Evolutionary conservation across 2,113 vertebrate genomes (phyloP).

Genomic region (Bungarus multicinctus): DNA sequence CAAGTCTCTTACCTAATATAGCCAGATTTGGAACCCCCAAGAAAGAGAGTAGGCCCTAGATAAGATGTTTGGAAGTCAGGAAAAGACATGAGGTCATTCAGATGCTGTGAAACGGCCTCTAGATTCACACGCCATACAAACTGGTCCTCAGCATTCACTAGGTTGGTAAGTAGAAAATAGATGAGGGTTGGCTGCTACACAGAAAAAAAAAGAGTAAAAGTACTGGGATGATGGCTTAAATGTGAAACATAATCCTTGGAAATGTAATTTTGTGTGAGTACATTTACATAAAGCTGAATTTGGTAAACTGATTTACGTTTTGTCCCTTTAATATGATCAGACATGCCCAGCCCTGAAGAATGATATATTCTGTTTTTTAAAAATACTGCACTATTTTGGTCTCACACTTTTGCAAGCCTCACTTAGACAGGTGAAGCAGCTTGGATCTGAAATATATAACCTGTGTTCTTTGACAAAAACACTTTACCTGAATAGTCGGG

Average conservation of each 20-base stretch:
- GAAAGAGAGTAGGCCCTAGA: conserved; percentile 83
- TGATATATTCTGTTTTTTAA: too few relatives aligned
- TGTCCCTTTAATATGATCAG: not conserved
- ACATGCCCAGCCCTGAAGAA: not conserved
- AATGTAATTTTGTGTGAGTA: not conserved
- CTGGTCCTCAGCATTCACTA: conserved; percentile 79
- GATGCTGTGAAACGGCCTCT: conserved; percentile 80
- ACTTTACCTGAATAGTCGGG: conserved; percentile 73
- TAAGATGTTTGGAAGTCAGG: conserved; percentile 74
- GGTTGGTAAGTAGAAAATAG: conserved; percentile 90
- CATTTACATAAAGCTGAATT: not conserved
- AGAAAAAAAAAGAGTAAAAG: not conserved
- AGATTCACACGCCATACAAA: conserved; percentile 88
- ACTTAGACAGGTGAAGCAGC: not conserved
- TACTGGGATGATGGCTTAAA: not conserved
- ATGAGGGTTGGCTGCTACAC: conserved; percentile 78
- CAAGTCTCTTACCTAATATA: conserved; percentile 81
- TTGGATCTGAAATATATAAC: not conserved
- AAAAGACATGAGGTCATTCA: conserved; percentile 81
- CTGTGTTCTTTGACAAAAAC: not conserved
- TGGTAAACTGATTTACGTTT: not conserved
- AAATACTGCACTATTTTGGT: not conserved
- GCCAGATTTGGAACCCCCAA: conserved; percentile 85
- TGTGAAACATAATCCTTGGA: not conserved
- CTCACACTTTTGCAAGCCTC: not conserved